Conservation (phyloP, 2,888 invertebrate species). For the Matsumyia berberina region DNA sequence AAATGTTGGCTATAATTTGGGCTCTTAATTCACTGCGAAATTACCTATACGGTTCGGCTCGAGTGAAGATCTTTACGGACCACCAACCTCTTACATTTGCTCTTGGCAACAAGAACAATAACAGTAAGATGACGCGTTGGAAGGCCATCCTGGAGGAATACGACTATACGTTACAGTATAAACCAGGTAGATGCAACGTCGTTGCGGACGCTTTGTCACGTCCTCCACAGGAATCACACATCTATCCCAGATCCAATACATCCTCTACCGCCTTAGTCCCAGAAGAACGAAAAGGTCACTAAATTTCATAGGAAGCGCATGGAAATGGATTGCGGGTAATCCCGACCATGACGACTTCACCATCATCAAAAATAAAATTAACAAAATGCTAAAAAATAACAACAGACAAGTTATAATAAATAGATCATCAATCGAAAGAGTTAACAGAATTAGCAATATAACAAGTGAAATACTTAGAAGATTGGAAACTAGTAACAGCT, state of each 20-base stretch:
- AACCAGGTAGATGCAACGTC: slow-evolving; percentile 45
- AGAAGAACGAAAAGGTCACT: slow-evolving; percentile 10
- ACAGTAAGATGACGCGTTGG: slow-evolving; percentile 56
- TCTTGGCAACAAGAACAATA: not conserved
- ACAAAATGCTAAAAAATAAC: slow-evolving; percentile 36
- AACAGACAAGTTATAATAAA: slow-evolving; percentile 49
- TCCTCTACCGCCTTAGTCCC: not conserved
- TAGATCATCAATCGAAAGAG: slow-evolving; percentile 9
- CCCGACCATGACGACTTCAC: slow-evolving; percentile 30
- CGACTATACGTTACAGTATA: slow-evolving; percentile 55
- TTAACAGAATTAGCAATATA: slow-evolving; percentile 36
- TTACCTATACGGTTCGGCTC: not conserved
- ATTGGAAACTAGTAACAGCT: slow-evolving; percentile 12
- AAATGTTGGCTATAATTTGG: not conserved
- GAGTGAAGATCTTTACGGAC: slow-evolving; percentile 6
- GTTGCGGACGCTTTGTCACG: slow-evolving; percentile 51
- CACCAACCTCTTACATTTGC: slow-evolving; percentile 61
- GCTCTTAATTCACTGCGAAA: slow-evolving; percentile 3
- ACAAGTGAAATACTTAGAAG: slow-evolving; percentile 17
- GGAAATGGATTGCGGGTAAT: slow-evolving; percentile 48
- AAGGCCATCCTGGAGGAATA: slow-evolving; percentile 12
- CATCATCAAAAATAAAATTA: slow-evolving; percentile 34
- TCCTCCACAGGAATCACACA: slow-evolving; percentile 14
- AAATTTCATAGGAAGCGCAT: slow-evolving; percentile 36
- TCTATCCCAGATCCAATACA: not conserved